Evolutionary conservation across 2,113 vertebrate genomes (phyloP), one percentile per base, ranked within the genome.

Genomic region (Epinephelus lanceolatus): DNA sequence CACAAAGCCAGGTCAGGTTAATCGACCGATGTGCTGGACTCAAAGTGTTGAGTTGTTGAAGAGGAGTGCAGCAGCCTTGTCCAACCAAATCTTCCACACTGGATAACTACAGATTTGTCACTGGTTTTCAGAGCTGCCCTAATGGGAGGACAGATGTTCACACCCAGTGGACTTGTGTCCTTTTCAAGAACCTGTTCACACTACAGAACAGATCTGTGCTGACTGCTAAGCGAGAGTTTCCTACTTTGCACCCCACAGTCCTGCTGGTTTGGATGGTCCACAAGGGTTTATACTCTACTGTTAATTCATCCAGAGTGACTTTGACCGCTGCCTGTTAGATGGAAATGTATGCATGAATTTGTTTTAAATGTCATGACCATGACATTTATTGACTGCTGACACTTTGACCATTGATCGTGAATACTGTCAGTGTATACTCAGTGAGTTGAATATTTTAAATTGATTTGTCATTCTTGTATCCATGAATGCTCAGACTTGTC

Each of bases 101-200:
- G 23, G 25, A 27, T 25, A 51, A 76, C 65, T 12, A 49, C 33
- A 55, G 61, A 67, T 33, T 25, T 23, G 25, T 84, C 30, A 49
- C 23, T 3, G 51, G 67, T 14, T 53, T 52, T 40, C 51, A 4
- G 59, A 53, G 60, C 77, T 72, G 55, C 47, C 37, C 15, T 62
- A 40, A 3, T 13, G 59, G 30, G 57, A 67, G 60, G 65, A 23
- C 56, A 76, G 72, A 51, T 66, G 75, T 80, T 77, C 72, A 49
- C 72, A 85, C 71, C 53, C 45, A 40, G 4, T 70, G 49, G 27
- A 51, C 40, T 60, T 49, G 19, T 73, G 67, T 74, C 49, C 33
- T 60, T 27, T 71, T 79, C 18, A 53, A 85, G n/a, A 80, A 65
- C 56, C 40, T 67, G 79, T 71, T 84, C 51, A 63, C 75, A n/a